A percentile compares a stretch with the other conserved stretches of the same genome.
phyloP scores from a whole-genome alignment of 2,888 invertebrate species.

The Autographa gamma region DNA sequence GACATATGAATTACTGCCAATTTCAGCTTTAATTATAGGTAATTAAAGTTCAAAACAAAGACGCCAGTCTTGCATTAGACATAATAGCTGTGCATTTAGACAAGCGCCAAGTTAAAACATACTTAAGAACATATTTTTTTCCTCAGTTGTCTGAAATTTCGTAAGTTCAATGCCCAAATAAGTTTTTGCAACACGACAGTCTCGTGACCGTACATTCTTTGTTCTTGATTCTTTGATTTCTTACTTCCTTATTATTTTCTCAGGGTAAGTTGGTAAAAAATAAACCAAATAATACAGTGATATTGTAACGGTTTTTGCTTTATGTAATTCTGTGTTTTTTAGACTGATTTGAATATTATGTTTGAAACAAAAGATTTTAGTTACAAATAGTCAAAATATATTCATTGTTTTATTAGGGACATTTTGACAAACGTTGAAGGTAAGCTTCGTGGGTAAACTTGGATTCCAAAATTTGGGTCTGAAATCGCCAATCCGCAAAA shows the following conservation, averaged over 20 bases:
- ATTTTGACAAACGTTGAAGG: too few relatives aligned
- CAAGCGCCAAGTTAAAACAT: constrained; percentile 6
- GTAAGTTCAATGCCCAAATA: constrained; percentile 61
- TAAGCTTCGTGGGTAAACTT: too few relatives aligned
- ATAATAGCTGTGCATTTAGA: constrained; percentile 27
- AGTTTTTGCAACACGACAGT: constrained; percentile 50
- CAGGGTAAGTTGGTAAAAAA: constrained; percentile 38
- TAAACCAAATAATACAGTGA: constrained; percentile 20
- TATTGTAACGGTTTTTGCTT: constrained; percentile 44
- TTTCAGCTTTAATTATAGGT: constrained; percentile 3
- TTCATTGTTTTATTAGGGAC: too few relatives aligned
- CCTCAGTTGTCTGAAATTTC: constrained; percentile 19
- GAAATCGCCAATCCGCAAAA: too few relatives aligned
- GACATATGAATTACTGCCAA: neutral
- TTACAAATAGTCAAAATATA: too few relatives aligned
- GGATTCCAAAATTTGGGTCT: too few relatives aligned
- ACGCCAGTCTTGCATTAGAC: constrained; percentile 20
- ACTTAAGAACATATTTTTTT: constrained; percentile 23
- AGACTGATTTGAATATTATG: neutral
- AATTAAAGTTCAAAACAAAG: constrained; percentile 16
- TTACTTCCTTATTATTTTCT: constrained; percentile 65
- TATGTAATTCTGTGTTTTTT: neutral
- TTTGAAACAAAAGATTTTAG: too few relatives aligned
- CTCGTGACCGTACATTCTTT: constrained; percentile 46
- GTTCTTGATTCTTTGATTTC: constrained; percentile 63